Evolutionary conservation across 2,113 vertebrate species (phyloP).

Genomic region (Stegostoma tigrinum): DNA sequence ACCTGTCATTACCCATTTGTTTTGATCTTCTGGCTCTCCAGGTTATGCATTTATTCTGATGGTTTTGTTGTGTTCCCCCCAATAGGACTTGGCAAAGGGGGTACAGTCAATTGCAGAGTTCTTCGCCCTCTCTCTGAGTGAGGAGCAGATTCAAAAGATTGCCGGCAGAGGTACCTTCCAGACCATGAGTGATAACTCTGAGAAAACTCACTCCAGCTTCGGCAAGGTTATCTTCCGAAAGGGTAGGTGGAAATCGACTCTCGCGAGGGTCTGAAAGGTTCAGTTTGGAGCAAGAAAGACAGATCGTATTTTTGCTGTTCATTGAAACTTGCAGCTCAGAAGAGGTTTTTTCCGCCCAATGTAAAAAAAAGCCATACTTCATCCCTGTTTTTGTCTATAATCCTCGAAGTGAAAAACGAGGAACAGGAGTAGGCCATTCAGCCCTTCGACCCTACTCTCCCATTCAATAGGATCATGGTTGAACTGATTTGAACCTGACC

Average conservation of each 20-base stretch:
- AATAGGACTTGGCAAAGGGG: constrained; percentile 51
- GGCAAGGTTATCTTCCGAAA: constrained; percentile 55
- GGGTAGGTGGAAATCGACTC: constrained; percentile 40
- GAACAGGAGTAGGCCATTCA: too few relatives aligned
- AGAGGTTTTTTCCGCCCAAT: background rate
- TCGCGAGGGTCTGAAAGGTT: background rate
- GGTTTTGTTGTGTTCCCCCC: constrained; percentile 16
- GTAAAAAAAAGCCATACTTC: background rate
- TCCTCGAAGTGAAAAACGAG: background rate
- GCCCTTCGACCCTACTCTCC: too few relatives aligned
- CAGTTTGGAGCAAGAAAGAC: background rate
- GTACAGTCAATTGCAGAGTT: constrained; percentile 53
- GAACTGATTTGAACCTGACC: too few relatives aligned
- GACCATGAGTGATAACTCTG: constrained; percentile 50
- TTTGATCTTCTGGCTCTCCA: background rate
- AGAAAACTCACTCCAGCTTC: constrained; percentile 52
- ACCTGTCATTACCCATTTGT: background rate
- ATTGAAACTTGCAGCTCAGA: background rate
- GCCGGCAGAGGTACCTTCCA: constrained; percentile 49
- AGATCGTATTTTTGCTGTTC: background rate
- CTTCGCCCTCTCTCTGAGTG: constrained; percentile 49
- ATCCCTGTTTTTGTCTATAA: background rate
- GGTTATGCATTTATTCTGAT: background rate
- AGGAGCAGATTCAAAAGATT: constrained; percentile 51
- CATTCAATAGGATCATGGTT: too few relatives aligned